phyloP scores from a whole-genome alignment of 2,113 vertebrate genomes.

The Bubo bubo region DNA sequence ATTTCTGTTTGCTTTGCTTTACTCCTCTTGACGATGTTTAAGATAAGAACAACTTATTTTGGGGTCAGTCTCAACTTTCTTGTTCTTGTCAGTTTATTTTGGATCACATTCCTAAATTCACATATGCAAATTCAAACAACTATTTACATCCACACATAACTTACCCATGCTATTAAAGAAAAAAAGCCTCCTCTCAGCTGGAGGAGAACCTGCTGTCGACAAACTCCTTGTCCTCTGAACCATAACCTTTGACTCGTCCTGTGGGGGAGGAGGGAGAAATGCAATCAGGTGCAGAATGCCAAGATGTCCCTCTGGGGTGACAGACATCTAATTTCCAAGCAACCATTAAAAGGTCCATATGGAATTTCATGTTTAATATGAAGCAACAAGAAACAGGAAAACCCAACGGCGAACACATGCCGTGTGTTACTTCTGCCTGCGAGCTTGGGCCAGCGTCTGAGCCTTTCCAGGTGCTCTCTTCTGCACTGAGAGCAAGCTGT shows the following conservation, averaged over 20 bases:
- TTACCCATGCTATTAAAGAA: not conserved
- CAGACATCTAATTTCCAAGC: slow-evolving; percentile 64
- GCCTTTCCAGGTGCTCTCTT: slow-evolving; percentile 22
- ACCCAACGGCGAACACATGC: not conserved
- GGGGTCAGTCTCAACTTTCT: not conserved
- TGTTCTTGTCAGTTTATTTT: not conserved
- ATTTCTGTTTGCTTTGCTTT: not conserved
- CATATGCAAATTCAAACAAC: not conserved
- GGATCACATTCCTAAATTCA: not conserved
- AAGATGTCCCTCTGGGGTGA: slow-evolving; percentile 5
- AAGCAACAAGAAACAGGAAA: slow-evolving; percentile 52
- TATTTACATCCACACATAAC: not conserved
- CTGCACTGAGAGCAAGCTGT: not conserved
- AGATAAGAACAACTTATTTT: not conserved
- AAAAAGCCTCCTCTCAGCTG: not conserved
- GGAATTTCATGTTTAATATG: slow-evolving; percentile 73
- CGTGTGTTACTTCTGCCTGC: not conserved
- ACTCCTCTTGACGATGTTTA: not conserved
- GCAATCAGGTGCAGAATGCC: slow-evolving; percentile 71
- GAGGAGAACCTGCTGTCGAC: slow-evolving; percentile 55
- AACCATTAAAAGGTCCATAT: slow-evolving; percentile 46
- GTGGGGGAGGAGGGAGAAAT: slow-evolving; percentile 38
- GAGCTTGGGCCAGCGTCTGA: not conserved
- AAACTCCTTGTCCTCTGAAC: slow-evolving; percentile 59
- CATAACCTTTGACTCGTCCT: slow-evolving; percentile 66